These are phyloP conservation scores for Riparia riparia DNA, from an alignment of 2,113 vertebrate genomes.

Conservation along the genomic window DNA sequence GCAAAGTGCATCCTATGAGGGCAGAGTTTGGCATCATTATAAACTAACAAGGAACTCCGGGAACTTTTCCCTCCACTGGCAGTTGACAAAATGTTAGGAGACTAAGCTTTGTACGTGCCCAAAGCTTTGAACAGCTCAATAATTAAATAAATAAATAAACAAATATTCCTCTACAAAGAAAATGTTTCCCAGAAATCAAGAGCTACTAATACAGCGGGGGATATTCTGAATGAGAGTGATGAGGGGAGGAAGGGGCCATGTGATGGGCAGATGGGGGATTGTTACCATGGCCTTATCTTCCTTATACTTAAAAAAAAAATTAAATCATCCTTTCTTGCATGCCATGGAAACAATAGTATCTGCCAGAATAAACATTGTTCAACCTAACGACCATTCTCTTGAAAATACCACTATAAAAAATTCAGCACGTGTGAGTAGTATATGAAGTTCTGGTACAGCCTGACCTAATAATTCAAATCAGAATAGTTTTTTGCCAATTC, in stretches of 20 bases:
- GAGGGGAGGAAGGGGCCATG: neutral
- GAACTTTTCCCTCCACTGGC: neutral
- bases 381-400: constrained; percentile 60
- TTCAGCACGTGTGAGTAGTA: constrained; percentile 38
- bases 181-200: neutral
- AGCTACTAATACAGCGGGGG: neutral
- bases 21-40: neutral
- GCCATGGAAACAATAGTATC: constrained; percentile 40
- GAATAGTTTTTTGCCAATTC: constrained; percentile 45
- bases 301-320: neutral
- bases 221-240: neutral
- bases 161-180: neutral
- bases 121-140: neutral
- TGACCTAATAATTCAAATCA: constrained; percentile 63
- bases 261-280: neutral
- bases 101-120: neutral
- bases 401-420: constrained; percentile 60
- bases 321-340: neutral
- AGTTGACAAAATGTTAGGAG: neutral
- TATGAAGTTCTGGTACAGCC: constrained; percentile 40
- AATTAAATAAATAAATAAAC: constrained; percentile 5
- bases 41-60: neutral
- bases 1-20: neutral
- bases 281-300: constrained; percentile 8
- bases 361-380: constrained; percentile 42